These are phyloP conservation scores for Ceriagrion tenellum DNA, from an alignment of 2,888 invertebrate species.

Conservation along the genomic window DNA sequence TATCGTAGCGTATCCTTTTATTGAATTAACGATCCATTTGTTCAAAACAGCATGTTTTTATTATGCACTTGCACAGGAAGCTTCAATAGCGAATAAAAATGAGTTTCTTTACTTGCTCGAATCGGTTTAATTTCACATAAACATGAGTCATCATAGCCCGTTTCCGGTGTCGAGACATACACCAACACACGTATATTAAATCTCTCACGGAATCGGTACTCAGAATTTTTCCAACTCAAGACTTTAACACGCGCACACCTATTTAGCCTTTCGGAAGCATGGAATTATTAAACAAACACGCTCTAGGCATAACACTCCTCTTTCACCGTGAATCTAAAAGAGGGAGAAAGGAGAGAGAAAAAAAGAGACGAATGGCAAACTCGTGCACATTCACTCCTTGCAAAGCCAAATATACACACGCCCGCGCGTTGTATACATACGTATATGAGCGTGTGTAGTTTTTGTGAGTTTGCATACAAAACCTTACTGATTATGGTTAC, in stretches of 20 bases:
- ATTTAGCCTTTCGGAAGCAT: not conserved
- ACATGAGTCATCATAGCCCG: not conserved
- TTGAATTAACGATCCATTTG: too few relatives aligned
- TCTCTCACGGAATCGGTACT: not conserved
- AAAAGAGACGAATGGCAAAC: not conserved
- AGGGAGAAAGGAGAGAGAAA: not conserved
- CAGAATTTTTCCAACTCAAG: not conserved
- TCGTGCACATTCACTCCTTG: not conserved
- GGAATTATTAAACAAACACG: not conserved
- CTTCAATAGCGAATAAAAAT: too few relatives aligned
- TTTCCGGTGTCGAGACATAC: not conserved
- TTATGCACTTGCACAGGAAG: too few relatives aligned
- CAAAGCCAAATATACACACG: not conserved
- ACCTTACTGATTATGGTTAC: slow-evolving; percentile 44
- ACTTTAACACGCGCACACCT: not conserved
- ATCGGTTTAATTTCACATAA: too few relatives aligned
- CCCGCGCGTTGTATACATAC: not conserved
- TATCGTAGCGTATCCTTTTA: too few relatives aligned
- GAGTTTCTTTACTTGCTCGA: too few relatives aligned
- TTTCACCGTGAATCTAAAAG: not conserved
- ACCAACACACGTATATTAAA: too few relatives aligned
- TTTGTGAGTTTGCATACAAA: not conserved
- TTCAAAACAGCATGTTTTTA: too few relatives aligned
- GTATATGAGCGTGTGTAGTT: not conserved
- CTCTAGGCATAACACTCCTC: not conserved